phyloP scores from a whole-genome alignment of 2,113 vertebrate genomes.

The Polypterus bichir region DNA sequence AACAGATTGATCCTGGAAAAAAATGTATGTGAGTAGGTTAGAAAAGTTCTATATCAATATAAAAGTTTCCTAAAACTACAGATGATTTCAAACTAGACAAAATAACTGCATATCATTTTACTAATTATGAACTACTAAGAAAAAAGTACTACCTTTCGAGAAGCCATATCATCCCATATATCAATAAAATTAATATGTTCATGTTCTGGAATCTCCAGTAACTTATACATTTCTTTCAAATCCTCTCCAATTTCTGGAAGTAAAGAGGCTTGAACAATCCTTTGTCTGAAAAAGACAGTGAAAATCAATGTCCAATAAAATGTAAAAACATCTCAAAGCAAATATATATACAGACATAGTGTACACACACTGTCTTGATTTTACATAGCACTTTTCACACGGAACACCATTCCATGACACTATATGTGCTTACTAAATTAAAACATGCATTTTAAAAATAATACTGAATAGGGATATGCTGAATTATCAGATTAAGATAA shows the following conservation, averaged over 20 bases:
- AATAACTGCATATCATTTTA: too few relatives aligned
- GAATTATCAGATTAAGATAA: too few relatives aligned
- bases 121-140: too few relatives aligned
- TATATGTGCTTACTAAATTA: too few relatives aligned
- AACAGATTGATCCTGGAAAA: too few relatives aligned
- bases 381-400: background rate
- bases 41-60: too few relatives aligned
- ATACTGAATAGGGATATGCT: too few relatives aligned
- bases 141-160: slow-evolving; percentile 66
- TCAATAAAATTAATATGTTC: slow-evolving; percentile 67
- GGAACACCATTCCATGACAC: background rate
- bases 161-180: slow-evolving; percentile 76
- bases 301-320: slow-evolving; percentile 8
- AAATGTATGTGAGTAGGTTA: too few relatives aligned
- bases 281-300: slow-evolving; percentile 43
- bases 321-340: slow-evolving; percentile 19
- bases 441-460: too few relatives aligned
- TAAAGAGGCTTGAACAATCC: slow-evolving; percentile 36
- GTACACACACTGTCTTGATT: background rate
- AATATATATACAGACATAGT: slow-evolving; percentile 17
- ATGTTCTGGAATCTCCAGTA: slow-evolving; percentile 51
- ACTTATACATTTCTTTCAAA: slow-evolving; percentile 61
- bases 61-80: too few relatives aligned
- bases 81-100: too few relatives aligned
- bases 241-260: slow-evolving; percentile 70